phyloP scores from a whole-genome alignment of 2,113 vertebrate species.

The Pogona vitticeps region DNA sequence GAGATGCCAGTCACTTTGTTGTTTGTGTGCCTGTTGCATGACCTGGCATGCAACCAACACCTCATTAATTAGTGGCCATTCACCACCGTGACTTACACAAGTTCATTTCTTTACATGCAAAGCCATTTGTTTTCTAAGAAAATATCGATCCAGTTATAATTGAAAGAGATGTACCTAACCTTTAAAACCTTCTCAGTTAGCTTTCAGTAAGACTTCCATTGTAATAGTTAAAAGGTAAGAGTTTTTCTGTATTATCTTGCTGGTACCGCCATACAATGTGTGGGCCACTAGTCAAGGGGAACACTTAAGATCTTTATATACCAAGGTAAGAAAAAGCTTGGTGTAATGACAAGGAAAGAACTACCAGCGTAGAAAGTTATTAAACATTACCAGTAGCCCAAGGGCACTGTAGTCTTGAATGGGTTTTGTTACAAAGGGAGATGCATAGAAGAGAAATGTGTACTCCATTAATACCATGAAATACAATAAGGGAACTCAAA shows the following conservation, averaged over 20 bases:
- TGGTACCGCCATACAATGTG: neutral
- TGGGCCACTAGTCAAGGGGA: constrained; percentile 23
- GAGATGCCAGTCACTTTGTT: too few relatives aligned
- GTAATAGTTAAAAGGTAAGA: constrained; percentile 21
- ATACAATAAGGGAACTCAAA: neutral
- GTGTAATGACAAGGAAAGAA: constrained; percentile 31
- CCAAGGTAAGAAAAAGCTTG: constrained; percentile 17
- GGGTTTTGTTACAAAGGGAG: constrained; percentile 33
- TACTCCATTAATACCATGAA: neutral
- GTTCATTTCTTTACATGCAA: neutral
- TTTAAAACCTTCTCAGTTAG: neutral
- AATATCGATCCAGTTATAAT: neutral
- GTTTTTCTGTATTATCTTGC: neutral
- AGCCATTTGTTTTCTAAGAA: neutral
- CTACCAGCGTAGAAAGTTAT: constrained; percentile 35
- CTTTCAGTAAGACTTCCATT: constrained; percentile 24
- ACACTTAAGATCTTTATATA: constrained; percentile 16
- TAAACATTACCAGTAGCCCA: constrained; percentile 11
- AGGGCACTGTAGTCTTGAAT: constrained; percentile 13
- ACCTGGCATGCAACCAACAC: too few relatives aligned
- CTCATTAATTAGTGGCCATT: too few relatives aligned
- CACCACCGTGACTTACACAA: too few relatives aligned
- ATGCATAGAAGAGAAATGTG: neutral
- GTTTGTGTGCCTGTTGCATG: too few relatives aligned
- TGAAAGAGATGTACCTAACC: neutral